phyloP scores from a whole-genome alignment of 2,888 invertebrate genomes.

The Brenthis hecate region DNA sequence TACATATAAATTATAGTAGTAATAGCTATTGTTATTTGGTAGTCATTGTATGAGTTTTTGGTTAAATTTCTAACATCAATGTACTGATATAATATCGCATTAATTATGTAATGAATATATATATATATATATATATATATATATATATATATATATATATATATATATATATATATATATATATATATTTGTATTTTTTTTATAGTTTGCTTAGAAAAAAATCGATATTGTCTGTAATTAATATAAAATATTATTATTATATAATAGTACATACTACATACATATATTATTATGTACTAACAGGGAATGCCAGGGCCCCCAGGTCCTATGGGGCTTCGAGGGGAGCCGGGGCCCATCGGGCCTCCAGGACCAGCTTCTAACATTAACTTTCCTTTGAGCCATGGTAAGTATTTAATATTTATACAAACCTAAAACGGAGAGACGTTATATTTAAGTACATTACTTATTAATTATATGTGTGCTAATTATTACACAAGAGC shows the following conservation, averaged over 20 bases:
- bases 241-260: background rate
- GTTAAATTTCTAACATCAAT: no score
- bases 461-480: background rate
- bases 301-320: slow-evolving; percentile 69
- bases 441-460: no score
- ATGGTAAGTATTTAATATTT: slow-evolving; percentile 48
- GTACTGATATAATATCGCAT: no score
- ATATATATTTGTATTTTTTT: no score
- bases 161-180: background rate
- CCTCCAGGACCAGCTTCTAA: slow-evolving; percentile 59
- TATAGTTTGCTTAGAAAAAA: no score
- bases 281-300: slow-evolving; percentile 8
- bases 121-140: no score
- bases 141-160: background rate
- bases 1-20: no score
- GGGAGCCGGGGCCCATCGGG: slow-evolving; percentile 57
- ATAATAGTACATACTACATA: background rate
- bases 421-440: background rate
- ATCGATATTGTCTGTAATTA: background rate
- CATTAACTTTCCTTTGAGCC: slow-evolving; percentile 60
- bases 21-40: no score
- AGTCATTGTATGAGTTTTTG: no score
- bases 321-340: slow-evolving; percentile 75
- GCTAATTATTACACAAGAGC: no score
- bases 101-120: background rate